Conservation (phyloP, 2,888 invertebrate species). For the Cheilosia variabilis region DNA sequence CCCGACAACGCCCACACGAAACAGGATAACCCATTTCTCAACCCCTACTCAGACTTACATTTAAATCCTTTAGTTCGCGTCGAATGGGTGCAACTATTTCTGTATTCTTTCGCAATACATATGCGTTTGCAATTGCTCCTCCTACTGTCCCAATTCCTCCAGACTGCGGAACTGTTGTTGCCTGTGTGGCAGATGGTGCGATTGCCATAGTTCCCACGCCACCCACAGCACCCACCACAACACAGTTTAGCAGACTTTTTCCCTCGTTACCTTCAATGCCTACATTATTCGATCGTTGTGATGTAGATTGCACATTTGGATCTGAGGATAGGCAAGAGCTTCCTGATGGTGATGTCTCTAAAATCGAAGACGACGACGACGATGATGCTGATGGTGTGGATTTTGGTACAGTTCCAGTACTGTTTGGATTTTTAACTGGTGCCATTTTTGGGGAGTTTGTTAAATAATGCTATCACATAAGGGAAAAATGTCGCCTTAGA, state of each 20-base stretch:
- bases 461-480: conserved; percentile 13
- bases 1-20: conserved; percentile 46
- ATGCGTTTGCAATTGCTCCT: conserved; percentile 67
- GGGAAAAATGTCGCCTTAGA: background rate
- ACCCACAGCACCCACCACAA: conserved; percentile 9
- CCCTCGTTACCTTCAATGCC: conserved; percentile 11
- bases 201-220: conserved; percentile 37
- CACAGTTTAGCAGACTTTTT: background rate
- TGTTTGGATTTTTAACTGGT: conserved; percentile 76
- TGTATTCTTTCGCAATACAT: conserved; percentile 78
- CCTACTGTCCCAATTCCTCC: conserved; percentile 70
- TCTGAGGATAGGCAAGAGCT: conserved; percentile 49
- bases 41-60: conserved; percentile 78
- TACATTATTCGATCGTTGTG: conserved; percentile 31
- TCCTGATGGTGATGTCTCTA: conserved; percentile 53
- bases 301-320: conserved; percentile 49
- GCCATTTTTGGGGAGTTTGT: conserved; percentile 73
- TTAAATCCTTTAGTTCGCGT: conserved; percentile 85
- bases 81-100: conserved; percentile 87
- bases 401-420: conserved; percentile 89
- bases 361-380: conserved; percentile 51
- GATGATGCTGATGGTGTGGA: conserved; percentile 84
- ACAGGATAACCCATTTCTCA: background rate
- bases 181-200: conserved; percentile 48
- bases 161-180: conserved; percentile 63